Conservation (phyloP, 2,797 vertebrate species). For the Mycteria americana region DNA sequence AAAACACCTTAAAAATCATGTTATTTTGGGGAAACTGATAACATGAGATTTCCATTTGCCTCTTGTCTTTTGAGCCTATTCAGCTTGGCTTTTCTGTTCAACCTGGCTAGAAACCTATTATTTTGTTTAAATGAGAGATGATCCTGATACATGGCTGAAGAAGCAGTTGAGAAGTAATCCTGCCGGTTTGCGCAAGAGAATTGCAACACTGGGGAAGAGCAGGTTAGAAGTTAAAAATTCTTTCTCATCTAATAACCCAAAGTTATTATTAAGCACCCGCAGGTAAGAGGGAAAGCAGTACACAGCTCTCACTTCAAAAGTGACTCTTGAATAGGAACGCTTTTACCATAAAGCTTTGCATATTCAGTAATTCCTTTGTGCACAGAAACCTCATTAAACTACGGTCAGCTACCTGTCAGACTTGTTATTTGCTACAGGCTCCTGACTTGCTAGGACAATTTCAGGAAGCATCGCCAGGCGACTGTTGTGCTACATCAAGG, state of each 20-base stretch:
- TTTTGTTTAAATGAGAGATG: constrained; percentile 37
- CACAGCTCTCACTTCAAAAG: background rate
- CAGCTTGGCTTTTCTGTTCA: background rate
- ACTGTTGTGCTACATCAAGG: background rate
- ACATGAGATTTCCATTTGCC: background rate
- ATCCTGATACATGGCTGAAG: constrained; percentile 15
- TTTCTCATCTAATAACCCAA: background rate
- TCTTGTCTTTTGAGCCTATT: constrained; percentile 6
- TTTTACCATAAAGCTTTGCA: background rate
- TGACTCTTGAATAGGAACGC: background rate
- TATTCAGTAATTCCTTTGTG: background rate
- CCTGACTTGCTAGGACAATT: background rate
- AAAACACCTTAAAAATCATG: background rate
- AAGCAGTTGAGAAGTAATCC: background rate
- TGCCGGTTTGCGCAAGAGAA: background rate
- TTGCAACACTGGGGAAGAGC: background rate
- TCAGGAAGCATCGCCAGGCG: background rate
- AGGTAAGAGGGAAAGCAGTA: background rate
- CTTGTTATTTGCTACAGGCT: background rate
- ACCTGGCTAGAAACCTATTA: background rate
- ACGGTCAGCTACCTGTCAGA: background rate
- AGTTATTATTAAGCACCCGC: background rate
- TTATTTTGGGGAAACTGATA: background rate
- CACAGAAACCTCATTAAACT: background rate
- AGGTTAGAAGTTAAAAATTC: background rate